A percentile compares a stretch with the other conserved stretches of the same genome.
Evolutionary conservation across 2,797 vertebrate species (phyloP).

Genomic region (Triplophysa yarkandensis): DNA sequence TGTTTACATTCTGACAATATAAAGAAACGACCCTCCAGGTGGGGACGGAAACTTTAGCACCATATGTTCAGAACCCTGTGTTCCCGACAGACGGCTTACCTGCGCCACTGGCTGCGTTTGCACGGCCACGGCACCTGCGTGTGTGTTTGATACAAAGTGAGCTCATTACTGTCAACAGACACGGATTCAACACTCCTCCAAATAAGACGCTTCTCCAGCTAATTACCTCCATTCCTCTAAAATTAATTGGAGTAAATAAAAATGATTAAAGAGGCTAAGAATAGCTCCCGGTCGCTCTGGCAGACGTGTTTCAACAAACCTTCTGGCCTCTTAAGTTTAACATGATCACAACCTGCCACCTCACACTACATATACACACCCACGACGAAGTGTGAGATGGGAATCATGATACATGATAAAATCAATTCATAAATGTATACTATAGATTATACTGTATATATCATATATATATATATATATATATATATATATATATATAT

Average conservation of each 20-base stretch:
- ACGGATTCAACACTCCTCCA: constrained; percentile 12
- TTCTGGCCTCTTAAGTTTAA: constrained; percentile 64
- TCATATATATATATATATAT: too few relatives aligned
- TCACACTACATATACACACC: constrained; percentile 20
- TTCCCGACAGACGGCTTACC: constrained; percentile 35
- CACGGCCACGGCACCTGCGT: constrained; percentile 43
- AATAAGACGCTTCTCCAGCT: constrained; percentile 60
- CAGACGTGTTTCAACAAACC: constrained; percentile 59
- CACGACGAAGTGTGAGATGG: constrained; percentile 21
- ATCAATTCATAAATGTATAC: too few relatives aligned
- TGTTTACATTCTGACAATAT: constrained; percentile 38
- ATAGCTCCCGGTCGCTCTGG: constrained; percentile 66
- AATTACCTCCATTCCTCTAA: constrained; percentile 77
- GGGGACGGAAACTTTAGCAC: constrained; percentile 38
- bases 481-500: not conserved
- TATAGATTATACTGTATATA: too few relatives aligned
- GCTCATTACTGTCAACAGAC: constrained; percentile 46
- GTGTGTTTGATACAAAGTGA: constrained; percentile 35
- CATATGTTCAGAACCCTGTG: constrained; percentile 51
- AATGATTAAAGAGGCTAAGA: constrained; percentile 80
- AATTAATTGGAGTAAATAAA: constrained; percentile 80
- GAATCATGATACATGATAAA: too few relatives aligned
- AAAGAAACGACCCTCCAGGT: constrained; percentile 38
- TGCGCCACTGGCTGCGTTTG: constrained; percentile 45
- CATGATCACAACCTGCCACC: constrained; percentile 58